Evolutionary conservation across 1,140 invertebrate genomes (phyloP), one percentile per base, ranked within the genome.

Genomic region (Oedothorax gibbosus): DNA sequence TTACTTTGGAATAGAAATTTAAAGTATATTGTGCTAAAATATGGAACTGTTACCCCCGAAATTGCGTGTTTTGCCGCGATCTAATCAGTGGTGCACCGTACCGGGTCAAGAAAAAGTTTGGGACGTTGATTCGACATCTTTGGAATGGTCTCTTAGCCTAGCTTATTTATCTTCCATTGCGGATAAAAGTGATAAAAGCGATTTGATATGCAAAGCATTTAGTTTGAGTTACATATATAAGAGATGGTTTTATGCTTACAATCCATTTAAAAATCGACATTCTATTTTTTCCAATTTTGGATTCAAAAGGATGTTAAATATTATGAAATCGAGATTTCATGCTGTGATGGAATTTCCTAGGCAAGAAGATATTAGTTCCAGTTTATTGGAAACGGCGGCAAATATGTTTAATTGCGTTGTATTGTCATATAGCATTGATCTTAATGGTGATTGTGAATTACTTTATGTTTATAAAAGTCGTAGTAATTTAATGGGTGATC

Each of bases 211-310:
- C 4, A 12, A 51, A 50, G n/a, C 7, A 65, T 20, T 50, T 6
- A 7, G 7, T 64, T 18, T 18, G 12, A 9, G 18, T 20, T 0
- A 4, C 3, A 65, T 21, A 35, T 49, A 51, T 7, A 15, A 9
- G 65, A 77, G 65, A n/a, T 0, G 21, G 5, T 21, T 53, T 6
- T 51, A 50, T 7, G 64, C 62, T 6, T n/a, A 50, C 14, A 77
- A 77, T 51, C 75, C 75, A 1, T 77, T 65, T 20, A 77, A 64
- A 50, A 77, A 77, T 50, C 18, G 18, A 15, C 57, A 77, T 35
- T 15, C 6, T 50, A 57, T 77, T 54, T 77, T 64, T 12, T 62
- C 14, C 11, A 21, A 77, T 77, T 8, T 35, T 3, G 10, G 50
- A 11, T 11, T 77, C 12, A 51, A 15, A 50, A 11, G 6, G 0